Conservation (phyloP, 2,113 vertebrate genomes). For the Saccopteryx leptura region DNA sequence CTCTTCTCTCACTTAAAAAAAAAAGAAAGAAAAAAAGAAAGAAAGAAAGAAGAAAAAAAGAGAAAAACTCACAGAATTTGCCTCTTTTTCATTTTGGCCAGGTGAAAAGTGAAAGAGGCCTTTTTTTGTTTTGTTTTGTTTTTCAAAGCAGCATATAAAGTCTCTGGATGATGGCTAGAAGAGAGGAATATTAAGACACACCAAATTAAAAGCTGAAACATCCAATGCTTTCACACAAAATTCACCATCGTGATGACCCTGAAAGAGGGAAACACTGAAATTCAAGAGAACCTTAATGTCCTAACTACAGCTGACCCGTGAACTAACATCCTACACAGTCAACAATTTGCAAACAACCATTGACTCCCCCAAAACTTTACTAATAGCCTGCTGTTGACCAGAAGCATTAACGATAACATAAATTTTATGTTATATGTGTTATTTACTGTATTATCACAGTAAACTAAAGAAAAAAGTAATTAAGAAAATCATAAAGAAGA, state of each 20-base stretch:
- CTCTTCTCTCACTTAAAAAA: too few relatives aligned
- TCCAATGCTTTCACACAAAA: not conserved
- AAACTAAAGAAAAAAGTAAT: not conserved
- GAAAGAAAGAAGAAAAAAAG: too few relatives aligned
- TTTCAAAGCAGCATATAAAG: constrained; percentile 24
- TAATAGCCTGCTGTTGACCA: not conserved
- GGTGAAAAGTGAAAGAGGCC: not conserved
- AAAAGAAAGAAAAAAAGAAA: too few relatives aligned
- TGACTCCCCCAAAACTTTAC: not conserved
- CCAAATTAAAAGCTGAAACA: not conserved
- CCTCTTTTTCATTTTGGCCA: not conserved
- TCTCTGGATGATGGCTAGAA: not conserved
- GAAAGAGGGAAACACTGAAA: not conserved
- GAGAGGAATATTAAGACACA: not conserved
- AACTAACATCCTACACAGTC: not conserved
- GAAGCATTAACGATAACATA: not conserved
- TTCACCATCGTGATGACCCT: not conserved
- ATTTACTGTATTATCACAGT: not conserved
- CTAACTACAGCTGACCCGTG: not conserved
- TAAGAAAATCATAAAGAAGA: not conserved
- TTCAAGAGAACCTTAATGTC: not conserved
- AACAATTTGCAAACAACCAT: not conserved
- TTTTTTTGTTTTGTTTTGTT: not conserved
- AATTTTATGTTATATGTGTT: not conserved
- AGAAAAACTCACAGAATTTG: not conserved